Evolutionary conservation across 2,888 invertebrate genomes (phyloP), one percentile per base, ranked within the genome.

Genomic region (Heliconius aoede): DNA sequence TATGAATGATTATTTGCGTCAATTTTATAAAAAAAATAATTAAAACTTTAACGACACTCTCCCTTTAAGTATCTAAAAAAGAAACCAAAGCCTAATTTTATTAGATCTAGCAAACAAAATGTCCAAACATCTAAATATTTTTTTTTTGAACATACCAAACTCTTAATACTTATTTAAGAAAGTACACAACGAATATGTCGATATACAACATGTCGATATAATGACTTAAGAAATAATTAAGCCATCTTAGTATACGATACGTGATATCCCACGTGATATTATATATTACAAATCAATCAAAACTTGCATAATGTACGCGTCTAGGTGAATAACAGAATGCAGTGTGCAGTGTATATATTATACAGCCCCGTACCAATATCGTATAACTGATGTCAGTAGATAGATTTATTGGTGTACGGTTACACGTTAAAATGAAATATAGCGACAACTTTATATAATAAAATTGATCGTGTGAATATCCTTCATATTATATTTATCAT

Each of bases 341-440:
- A 36, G n/a, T 18, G 24, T 32, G 26, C 26, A 64, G 13, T 36
- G 32, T 32, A 65, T 30, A 69, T 32, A 68, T 30, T 60, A 24
- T 32, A 24, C 24, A 30, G 46, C 46, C n/a, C 32, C 68, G 24
- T 68, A 68, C 46, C 60, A 46, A 51, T 51, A 71, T 30, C 68
- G 30, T 69, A 64, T 77, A 64, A 65, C 69, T 77, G 64, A 77
- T 71, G 77, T 28, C 77, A 69, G 55, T n/a, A n/a, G 55, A 71
- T 58, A 64, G 74, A 74, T 77, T 74, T 77, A 77, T 77, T 32
- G 64, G 28, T 30, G 26, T 51, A 74, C 71, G 71, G 69, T 62
- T 40, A 40, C 69, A 73, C 69, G 71, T 71, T 77, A 74, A 77
- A 77, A 73, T 77, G 77, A 77, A 77, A 77, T 77, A 77, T 32